Percentiles rank a stretch among this genome's conserved stretches.
These are phyloP conservation scores for Nemopilema nomurai DNA, from an alignment of 30 jellyfish, hydroid and myxozoan species.

Conservation along the genomic window DNA sequence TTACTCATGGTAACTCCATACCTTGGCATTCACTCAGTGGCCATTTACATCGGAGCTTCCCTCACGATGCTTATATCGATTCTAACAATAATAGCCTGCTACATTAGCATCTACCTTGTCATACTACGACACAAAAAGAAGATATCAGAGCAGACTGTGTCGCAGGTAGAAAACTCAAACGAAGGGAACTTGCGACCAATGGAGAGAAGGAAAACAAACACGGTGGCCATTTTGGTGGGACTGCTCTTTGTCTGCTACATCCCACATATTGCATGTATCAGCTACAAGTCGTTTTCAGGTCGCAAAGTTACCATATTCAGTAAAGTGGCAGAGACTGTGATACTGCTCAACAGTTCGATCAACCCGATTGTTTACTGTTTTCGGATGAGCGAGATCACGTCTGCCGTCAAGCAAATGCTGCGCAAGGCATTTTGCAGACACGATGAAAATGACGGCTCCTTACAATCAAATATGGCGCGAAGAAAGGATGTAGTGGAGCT, in stretches of 20 bases:
- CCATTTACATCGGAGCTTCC: constrained; percentile 47
- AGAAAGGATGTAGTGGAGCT: neutral
- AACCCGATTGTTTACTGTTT: constrained; percentile 50
- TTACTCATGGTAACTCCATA: constrained; percentile 32
- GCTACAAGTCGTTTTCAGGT: constrained; percentile 30
- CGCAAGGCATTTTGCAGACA: neutral
- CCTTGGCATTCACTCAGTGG: constrained; percentile 18
- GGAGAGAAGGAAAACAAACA: constrained; percentile 46
- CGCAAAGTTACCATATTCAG: constrained; percentile 9
- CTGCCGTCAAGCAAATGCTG: constrained; percentile 36
- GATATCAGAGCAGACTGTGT: constrained; percentile 42
- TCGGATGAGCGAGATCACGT: constrained; percentile 40
- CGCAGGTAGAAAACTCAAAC: constrained; percentile 48
- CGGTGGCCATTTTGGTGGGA: constrained; percentile 44
- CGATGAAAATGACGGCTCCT: neutral
- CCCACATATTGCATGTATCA: constrained; percentile 55
- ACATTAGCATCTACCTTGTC: constrained; percentile 47
- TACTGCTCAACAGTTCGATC: constrained; percentile 48
- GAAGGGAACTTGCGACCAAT: constrained; percentile 28
- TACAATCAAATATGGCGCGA: neutral
- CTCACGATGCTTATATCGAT: constrained; percentile 35
- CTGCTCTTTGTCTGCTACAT: constrained; percentile 54
- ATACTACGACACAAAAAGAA: constrained; percentile 60
- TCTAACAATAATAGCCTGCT: constrained; percentile 41
- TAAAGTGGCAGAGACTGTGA: constrained; percentile 27